These are phyloP conservation scores for Acyrthosiphon pisum DNA, from an alignment of 1,140 invertebrate species.

Conservation along the genomic window DNA sequence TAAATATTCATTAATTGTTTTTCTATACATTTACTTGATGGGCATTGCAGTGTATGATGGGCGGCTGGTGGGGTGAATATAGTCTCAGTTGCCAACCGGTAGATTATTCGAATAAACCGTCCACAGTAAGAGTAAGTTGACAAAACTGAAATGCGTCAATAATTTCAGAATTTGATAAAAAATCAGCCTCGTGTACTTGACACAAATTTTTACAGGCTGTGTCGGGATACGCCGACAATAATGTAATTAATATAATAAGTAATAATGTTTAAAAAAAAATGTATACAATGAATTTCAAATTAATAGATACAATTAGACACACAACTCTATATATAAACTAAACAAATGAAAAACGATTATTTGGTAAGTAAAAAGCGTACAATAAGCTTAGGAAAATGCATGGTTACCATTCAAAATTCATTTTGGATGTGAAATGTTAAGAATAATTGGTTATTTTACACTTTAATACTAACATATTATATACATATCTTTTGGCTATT, in stretches of 20 bases:
- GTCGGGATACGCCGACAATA: not conserved
- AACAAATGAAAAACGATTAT: conserved; percentile 33
- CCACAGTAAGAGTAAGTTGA: conserved; percentile 82
- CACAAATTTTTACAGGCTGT: conserved; percentile 4
- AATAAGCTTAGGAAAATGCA: conserved; percentile 28
- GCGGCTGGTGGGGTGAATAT: conserved; percentile 80
- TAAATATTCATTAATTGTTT: conserved; percentile 32
- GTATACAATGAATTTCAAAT: not conserved
- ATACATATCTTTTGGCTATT: conserved; percentile 14
- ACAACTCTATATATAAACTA: not conserved
- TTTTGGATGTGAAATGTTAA: not conserved
- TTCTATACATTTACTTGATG: conserved; percentile 41
- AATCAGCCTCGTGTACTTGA: conserved; percentile 37
- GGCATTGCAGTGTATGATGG: conserved; percentile 78
- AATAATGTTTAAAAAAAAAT: not conserved
- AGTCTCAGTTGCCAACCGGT: conserved; percentile 89
- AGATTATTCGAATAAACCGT: conserved; percentile 78
- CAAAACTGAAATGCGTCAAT: not conserved
- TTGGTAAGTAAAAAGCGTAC: conserved; percentile 19
- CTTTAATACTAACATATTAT: conserved; percentile 9
- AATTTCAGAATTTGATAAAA: conserved; percentile 14
- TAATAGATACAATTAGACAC: conserved; percentile 26
- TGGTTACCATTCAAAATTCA: conserved; percentile 6
- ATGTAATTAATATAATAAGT: not conserved
- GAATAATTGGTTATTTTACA: not conserved